These are phyloP conservation scores for Merops nubicus DNA, from an alignment of 2,113 vertebrate species.

Conservation along the genomic window DNA sequence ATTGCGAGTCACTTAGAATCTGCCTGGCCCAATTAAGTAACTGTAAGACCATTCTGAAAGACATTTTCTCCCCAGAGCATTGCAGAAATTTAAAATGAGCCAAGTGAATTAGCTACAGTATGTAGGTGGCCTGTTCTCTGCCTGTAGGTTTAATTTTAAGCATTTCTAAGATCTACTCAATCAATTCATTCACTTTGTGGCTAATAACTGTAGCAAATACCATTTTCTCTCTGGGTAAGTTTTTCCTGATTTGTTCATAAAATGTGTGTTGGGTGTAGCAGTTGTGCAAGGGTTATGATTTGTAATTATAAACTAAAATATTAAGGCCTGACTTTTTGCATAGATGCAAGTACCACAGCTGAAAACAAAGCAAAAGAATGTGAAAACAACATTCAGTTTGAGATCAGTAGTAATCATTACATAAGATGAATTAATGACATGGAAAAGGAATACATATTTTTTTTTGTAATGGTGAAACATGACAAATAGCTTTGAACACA, in stretches of 20 bases:
- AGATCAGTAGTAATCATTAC: neutral
- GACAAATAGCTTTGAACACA: neutral
- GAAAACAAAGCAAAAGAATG: neutral
- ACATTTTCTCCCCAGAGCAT: neutral
- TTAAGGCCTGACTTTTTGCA: neutral
- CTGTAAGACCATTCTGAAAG: neutral
- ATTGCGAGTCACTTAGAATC: neutral
- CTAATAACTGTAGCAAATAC: neutral
- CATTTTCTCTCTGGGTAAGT: neutral
- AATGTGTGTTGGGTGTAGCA: accelerated
- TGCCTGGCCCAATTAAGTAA: constrained; percentile 18
- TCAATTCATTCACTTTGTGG: neutral
- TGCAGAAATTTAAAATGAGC: neutral
- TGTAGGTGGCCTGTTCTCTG: neutral
- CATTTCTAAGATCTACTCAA: neutral
- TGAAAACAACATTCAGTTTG: neutral
- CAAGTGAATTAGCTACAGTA: neutral
- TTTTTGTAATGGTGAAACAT: neutral
- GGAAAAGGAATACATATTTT: neutral
- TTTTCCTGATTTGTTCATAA: neutral
- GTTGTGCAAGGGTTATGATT: neutral
- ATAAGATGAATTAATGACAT: neutral
- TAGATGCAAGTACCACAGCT: neutral
- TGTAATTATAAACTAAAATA: neutral
- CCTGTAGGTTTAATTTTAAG: neutral